Base-by-base conservation (phyloP, 2,797 vertebrate genomes). In the Diplodus puntazzo region DNA sequence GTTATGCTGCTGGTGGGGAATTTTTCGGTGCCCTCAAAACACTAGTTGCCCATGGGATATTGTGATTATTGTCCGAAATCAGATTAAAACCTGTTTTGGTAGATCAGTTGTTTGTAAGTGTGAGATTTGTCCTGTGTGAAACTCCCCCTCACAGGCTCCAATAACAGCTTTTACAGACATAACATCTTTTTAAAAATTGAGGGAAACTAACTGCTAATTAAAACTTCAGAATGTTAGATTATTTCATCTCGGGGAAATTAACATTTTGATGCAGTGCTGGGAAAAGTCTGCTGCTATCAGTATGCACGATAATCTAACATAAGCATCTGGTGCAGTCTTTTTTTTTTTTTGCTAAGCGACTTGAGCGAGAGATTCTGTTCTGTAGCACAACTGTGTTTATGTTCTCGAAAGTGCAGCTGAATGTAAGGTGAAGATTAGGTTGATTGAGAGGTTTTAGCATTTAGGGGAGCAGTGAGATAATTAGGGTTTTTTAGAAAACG, bases 241-340 rank as follows among this genome's bases (percentile, higher is more conserved):
- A 73, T 80, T 73, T 84, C 46, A 75, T 78, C 55, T 77, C 21
- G 27, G 75, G 59, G 21, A 80, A 79, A 84, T 86, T 67, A 79
- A 61, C 77, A 83, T 88, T 81, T 71, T 84, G 49, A 86, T 75
- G 21, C 70, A 61, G 66, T 7, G 55, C 70, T 77, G 58, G 73
- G 73, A 72, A 80, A 72, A 50, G 71, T 82, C 58, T 74, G 75
- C 59, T 55, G 45, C 65, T 52, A 77, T 81, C 80, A 76, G 61
- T 73, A 39, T 80, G 73, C 63, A 59, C 62, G 62, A 25, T 82
- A 78, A 87, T 87, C 74, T 71, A 48, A 71, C 66, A 69, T 2
- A 30, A 68, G 82, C 73, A 88, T 87, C 84, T 82, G 73, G 67
- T 48, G 81, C 54, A 23, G 50, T 30, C 43, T 30, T 68, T 39